phyloP scores from a whole-genome alignment of 1,140 invertebrate species.

The Lethrus apterus region DNA sequence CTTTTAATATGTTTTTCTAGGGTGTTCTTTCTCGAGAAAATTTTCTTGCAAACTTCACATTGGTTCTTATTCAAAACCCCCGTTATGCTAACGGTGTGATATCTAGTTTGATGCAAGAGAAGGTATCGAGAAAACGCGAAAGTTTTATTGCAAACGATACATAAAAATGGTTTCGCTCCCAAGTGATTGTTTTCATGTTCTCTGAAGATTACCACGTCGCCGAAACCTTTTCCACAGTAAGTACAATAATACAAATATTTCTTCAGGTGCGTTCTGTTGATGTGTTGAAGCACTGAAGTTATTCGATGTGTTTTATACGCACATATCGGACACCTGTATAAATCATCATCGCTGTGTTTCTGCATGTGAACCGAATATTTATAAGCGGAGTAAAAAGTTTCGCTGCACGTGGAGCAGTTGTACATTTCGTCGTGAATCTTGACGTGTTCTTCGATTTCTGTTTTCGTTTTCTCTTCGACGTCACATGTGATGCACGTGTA shows the following conservation, averaged over 20 bases:
- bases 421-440: conserved; percentile 10
- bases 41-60: conserved; percentile 3
- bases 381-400: conserved; percentile 3
- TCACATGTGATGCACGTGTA: conserved; percentile 12
- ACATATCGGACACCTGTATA: conserved; percentile 21
- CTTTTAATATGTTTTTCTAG: conserved; percentile 6
- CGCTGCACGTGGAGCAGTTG: conserved; percentile 2
- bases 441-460: conserved; percentile 15
- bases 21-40: background rate
- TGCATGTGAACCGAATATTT: conserved; percentile 10
- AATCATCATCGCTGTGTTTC: background rate
- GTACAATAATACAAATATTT: conserved; percentile 10
- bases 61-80: conserved; percentile 3
- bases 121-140: conserved; percentile 46
- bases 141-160: conserved; percentile 50
- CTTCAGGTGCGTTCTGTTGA: conserved; percentile 6
- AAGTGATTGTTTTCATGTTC: conserved; percentile 54
- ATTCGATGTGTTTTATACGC: conserved; percentile 3
- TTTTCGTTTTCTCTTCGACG: conserved; percentile 1
- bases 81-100: conserved; percentile 6
- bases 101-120: conserved; percentile 32
- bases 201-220: conserved; percentile 38
- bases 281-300: background rate
- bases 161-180: conserved; percentile 50
- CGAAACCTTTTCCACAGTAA: conserved; percentile 23